These are phyloP conservation scores for Hyposmocoma kahamanoa DNA, from an alignment of 1,140 invertebrate species.

Conservation along the genomic window DNA sequence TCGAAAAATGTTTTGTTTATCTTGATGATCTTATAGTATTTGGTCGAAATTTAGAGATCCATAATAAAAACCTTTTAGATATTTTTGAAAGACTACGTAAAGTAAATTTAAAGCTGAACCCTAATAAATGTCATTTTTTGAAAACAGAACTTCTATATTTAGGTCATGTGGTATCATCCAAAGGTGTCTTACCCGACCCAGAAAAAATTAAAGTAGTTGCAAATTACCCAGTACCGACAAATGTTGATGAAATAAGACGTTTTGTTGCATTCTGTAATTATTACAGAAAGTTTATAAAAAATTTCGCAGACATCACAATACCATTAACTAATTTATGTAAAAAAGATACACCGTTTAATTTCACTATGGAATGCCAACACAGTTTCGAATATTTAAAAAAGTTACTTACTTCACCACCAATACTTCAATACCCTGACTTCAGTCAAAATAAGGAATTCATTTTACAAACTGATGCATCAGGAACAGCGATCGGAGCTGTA, in stretches of 20 bases:
- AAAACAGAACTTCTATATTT: not conserved
- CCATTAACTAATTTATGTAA: not conserved
- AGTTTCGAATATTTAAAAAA: not conserved
- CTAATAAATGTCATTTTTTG: conserved; percentile 1
- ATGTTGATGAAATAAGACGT: not conserved
- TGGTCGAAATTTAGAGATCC: not conserved
- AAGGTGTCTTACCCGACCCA: conserved; percentile 3
- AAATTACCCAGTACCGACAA: not conserved
- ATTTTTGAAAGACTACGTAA: not conserved
- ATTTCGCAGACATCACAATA: not conserved
- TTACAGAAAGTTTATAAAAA: conserved; percentile 2
- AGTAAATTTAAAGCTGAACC: conserved; percentile 2
- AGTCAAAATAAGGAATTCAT: not conserved
- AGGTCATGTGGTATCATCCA: not conserved
- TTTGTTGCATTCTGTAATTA: conserved; percentile 3
- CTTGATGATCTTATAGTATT: conserved; percentile 10
- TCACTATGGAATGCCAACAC: not conserved
- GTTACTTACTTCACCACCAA: not conserved
- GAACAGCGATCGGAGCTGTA: not conserved
- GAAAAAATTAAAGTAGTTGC: not conserved
- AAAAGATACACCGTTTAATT: not conserved
- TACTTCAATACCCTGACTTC: conserved; percentile 3
- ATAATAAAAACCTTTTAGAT: not conserved
- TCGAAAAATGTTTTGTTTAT: conserved; percentile 15
- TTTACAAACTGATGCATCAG: not conserved